These are phyloP conservation scores for Drosophila eohydei DNA, from an alignment of 2,888 invertebrate genomes.

Conservation along the genomic window DNA sequence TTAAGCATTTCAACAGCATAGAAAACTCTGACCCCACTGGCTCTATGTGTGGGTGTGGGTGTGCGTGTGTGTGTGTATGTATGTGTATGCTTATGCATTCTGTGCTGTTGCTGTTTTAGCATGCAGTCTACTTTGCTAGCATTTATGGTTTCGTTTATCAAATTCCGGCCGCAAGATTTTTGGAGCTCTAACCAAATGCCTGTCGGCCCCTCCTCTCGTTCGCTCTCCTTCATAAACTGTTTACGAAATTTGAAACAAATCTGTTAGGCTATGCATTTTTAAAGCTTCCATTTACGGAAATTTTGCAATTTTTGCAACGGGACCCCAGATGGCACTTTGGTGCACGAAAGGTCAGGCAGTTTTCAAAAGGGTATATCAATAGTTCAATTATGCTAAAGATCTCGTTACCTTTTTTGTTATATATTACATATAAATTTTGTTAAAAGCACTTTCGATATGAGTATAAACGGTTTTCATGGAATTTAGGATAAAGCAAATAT, in stretches of 20 bases:
- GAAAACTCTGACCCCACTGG: conserved; percentile 18
- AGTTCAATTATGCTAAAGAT: neutral
- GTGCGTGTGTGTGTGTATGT: conserved; percentile 1
- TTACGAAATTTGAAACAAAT: conserved; percentile 25
- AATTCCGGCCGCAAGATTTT: conserved; percentile 46
- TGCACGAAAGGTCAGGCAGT: neutral
- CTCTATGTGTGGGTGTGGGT: conserved; percentile 15
- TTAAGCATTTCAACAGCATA: conserved; percentile 39
- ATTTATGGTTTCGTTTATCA: conserved; percentile 66
- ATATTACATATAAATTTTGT: neutral
- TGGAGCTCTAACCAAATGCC: conserved; percentile 29
- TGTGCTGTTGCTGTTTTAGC: conserved; percentile 18
- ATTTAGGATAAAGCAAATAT: neutral
- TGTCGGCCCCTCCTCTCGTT: conserved; percentile 4
- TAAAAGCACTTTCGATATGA: neutral
- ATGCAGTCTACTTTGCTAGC: conserved; percentile 29
- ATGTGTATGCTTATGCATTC: conserved; percentile 13
- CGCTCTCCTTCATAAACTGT: conserved; percentile 14
- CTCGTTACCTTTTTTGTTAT: neutral
- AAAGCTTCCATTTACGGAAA: conserved; percentile 47
- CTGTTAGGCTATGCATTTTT: conserved; percentile 49
- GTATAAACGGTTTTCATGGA: neutral
- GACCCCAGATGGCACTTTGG: conserved; percentile 29
- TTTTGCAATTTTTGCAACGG: conserved; percentile 24
- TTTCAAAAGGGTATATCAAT: neutral